A percentile compares a stretch with the other conserved stretches of the same genome.
Evolutionary conservation across 2,888 invertebrate genomes (phyloP).

Genomic region (Drosophila pseudotalamancana): DNA sequence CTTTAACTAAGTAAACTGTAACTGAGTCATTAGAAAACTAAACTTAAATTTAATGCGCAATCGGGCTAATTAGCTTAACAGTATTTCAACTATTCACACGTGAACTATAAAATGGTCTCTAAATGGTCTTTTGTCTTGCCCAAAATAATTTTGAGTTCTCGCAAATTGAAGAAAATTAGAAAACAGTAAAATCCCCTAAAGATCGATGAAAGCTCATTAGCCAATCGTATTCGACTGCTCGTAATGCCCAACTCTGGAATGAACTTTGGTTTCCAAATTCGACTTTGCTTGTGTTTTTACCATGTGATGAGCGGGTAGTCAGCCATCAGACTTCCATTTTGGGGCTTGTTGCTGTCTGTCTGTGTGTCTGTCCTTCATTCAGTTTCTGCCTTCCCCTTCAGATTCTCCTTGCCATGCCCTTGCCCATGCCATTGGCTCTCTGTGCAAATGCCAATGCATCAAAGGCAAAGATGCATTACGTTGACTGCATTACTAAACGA

Average conservation of each 20-base stretch:
- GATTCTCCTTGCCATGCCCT: not conserved
- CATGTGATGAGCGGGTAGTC: not conserved
- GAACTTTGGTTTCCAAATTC: slow-evolving; percentile 21
- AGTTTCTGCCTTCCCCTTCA: not conserved
- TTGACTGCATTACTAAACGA: slow-evolving; percentile 70
- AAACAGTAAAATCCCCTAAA: slow-evolving; percentile 2
- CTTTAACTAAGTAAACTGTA: slow-evolving; percentile 3
- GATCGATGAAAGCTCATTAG: slow-evolving; percentile 32
- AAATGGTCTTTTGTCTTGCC: too few relatives aligned
- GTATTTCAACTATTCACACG: too few relatives aligned
- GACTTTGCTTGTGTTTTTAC: slow-evolving; percentile 12
- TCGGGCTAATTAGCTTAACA: too few relatives aligned
- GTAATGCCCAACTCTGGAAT: slow-evolving; percentile 2
- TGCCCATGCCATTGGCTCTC: not conserved
- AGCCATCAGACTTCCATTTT: slow-evolving; percentile 36
- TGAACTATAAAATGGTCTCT: too few relatives aligned
- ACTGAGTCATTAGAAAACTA: not conserved
- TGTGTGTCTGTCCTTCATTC: not conserved
- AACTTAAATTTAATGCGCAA: not conserved
- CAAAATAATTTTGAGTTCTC: not conserved
- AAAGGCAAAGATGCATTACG: slow-evolving; percentile 66
- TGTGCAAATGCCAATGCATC: slow-evolving; percentile 42
- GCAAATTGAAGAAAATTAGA: slow-evolving; percentile 1
- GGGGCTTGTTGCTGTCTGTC: slow-evolving; percentile 1
- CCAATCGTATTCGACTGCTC: slow-evolving; percentile 6